These are phyloP conservation scores for Choristoneura fumiferana DNA, from an alignment of 1,140 invertebrate genomes.

Conservation along the genomic window DNA sequence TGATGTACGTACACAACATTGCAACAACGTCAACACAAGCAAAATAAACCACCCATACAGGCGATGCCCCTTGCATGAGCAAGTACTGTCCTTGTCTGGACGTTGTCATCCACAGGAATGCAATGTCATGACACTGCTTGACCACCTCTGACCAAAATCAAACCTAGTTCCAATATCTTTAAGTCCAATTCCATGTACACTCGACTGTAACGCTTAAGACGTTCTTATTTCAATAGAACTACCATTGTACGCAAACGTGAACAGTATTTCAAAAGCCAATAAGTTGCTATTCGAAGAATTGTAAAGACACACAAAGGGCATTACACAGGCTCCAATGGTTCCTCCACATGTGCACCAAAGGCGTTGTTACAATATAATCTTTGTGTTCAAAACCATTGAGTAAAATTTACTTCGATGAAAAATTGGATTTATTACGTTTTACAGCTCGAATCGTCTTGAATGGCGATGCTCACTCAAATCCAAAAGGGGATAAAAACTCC, in stretches of 20 bases:
- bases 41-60: conserved; percentile 16
- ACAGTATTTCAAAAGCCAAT: conserved; percentile 42
- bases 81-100: conserved; percentile 72
- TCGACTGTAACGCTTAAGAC: conserved; percentile 24
- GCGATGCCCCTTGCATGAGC: conserved; percentile 47
- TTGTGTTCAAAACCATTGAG: conserved; percentile 29
- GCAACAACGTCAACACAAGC: conserved; percentile 22
- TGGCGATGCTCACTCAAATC: conserved; percentile 45
- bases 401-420: conserved; percentile 19
- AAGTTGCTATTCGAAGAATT: conserved; percentile 55
- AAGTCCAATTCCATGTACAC: conserved; percentile 24
- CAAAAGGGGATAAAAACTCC: conserved; percentile 37
- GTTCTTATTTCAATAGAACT: conserved; percentile 16
- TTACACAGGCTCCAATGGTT: conserved; percentile 53
- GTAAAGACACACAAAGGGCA: conserved; percentile 45
- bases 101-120: conserved; percentile 72
- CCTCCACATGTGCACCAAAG: conserved; percentile 38
- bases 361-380: conserved; percentile 31
- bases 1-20: conserved; percentile 25
- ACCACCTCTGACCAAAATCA: conserved; percentile 27
- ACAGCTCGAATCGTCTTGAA: conserved; percentile 41
- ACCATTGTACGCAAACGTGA: conserved; percentile 41
- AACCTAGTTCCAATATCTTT: conserved; percentile 17
- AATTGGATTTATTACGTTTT: conserved; percentile 36
- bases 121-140: conserved; percentile 66